Conservation (phyloP, 2,888 invertebrate genomes). For the Camptogramma bilineatum region DNA sequence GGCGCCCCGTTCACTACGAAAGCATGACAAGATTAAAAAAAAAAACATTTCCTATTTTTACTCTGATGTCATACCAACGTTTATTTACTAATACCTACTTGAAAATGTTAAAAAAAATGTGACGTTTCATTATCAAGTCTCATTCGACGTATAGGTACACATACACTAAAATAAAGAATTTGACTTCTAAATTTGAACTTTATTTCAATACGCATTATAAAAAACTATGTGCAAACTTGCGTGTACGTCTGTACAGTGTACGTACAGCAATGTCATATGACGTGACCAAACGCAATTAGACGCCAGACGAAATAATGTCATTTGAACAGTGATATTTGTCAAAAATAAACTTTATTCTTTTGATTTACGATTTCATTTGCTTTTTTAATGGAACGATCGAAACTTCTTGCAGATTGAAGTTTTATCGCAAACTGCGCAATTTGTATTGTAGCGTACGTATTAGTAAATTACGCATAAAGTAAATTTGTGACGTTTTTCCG, state of each 20-base stretch:
- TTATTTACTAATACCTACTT: slow-evolving; percentile 6
- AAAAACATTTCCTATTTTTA: background rate
- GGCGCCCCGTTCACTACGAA: too few relatives aligned
- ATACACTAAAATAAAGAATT: slow-evolving; percentile 3
- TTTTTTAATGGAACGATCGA: background rate
- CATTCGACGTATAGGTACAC: background rate
- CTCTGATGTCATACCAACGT: slow-evolving; percentile 12
- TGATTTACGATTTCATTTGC: slow-evolving; percentile 6
- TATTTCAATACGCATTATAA: background rate
- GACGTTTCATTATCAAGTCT: slow-evolving; percentile 2
- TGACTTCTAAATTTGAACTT: slow-evolving; percentile 4
- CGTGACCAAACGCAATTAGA: slow-evolving; percentile 63
- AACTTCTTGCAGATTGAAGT: background rate
- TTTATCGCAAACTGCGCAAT: slow-evolving; percentile 38
- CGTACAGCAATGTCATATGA: slow-evolving; percentile 43
- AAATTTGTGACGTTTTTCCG: slow-evolving; percentile 4
- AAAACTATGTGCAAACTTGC: background rate
- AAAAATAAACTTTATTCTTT: slow-evolving; percentile 7
- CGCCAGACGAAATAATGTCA: slow-evolving; percentile 56
- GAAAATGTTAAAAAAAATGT: slow-evolving; percentile 19
- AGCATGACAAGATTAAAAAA: too few relatives aligned
- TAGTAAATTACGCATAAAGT: slow-evolving; percentile 1
- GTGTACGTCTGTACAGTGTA: background rate
- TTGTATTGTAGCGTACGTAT: slow-evolving; percentile 4
- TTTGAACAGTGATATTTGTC: slow-evolving; percentile 40